phyloP scores from a whole-genome alignment of 2,888 invertebrate genomes.

The Sminthurides aquaticus region DNA sequence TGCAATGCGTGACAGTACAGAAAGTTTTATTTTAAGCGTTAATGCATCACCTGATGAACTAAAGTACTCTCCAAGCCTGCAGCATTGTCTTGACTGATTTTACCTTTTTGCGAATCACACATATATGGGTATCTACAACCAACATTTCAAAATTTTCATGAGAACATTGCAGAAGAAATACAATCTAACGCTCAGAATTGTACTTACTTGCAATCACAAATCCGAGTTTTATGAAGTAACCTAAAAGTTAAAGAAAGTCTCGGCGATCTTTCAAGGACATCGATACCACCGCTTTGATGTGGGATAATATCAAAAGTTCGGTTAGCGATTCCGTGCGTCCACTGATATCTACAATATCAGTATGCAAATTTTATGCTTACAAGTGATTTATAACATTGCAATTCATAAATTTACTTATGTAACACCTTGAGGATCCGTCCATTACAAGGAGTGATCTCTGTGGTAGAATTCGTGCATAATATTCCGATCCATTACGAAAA shows the following conservation, averaged over 20 bases:
- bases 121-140: constrained; percentile 51
- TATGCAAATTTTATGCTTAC: not conserved
- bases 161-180: not conserved
- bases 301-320: constrained; percentile 36
- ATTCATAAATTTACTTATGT: constrained; percentile 16
- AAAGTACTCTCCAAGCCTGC: constrained; percentile 62
- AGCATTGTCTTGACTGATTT: constrained; percentile 53
- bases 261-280: constrained; percentile 52
- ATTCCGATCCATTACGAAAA: constrained; percentile 61
- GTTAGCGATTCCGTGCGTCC: constrained; percentile 62
- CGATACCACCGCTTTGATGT: constrained; percentile 50
- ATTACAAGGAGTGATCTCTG: constrained; percentile 68
- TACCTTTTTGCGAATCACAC: constrained; percentile 58
- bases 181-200: not conserved
- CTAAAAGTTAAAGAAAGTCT: constrained; percentile 84
- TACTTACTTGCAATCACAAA: constrained; percentile 55
- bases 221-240: constrained; percentile 51
- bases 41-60: constrained; percentile 63
- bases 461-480: constrained; percentile 60
- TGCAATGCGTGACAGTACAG: not conserved
- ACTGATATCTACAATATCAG: constrained; percentile 58
- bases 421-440: constrained; percentile 65
- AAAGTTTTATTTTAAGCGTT: not conserved
- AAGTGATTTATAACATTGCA: not conserved
- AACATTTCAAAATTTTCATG: too few relatives aligned